Conservation (phyloP, 2,888 invertebrate genomes). For the Anagyrus pseudococci region DNA sequence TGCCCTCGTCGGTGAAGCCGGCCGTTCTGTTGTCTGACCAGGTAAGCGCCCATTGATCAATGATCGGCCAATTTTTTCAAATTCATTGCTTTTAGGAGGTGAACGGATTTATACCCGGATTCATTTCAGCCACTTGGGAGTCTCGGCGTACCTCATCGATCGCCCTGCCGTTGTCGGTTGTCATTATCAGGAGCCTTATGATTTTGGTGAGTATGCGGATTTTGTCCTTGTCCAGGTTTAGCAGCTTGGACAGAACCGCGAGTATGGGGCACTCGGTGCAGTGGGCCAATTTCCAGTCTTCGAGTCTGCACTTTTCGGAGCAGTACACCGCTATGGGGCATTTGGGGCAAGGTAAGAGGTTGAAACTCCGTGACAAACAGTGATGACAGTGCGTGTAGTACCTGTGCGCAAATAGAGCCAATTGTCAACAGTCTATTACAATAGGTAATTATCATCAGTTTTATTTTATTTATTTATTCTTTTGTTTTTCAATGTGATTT, state of each 20-base stretch:
- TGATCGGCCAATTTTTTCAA: too few species aligned
- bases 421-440: background rate
- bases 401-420: slow-evolving; percentile 40
- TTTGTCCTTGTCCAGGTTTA: slow-evolving; percentile 56
- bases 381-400: slow-evolving; percentile 59
- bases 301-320: slow-evolving; percentile 52
- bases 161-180: slow-evolving; percentile 51
- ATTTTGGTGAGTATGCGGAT: slow-evolving; percentile 57
- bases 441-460: background rate
- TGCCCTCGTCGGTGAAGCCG: slow-evolving; percentile 55
- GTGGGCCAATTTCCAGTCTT: slow-evolving; percentile 53
- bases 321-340: slow-evolving; percentile 58
- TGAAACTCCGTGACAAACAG: slow-evolving; percentile 53
- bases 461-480: too few species aligned
- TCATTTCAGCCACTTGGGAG: slow-evolving; percentile 51
- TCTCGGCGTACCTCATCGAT: slow-evolving; percentile 52
- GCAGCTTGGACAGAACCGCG: slow-evolving; percentile 49
- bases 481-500: background rate
- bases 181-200: slow-evolving; percentile 52
- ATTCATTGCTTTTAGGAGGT: too few species aligned
- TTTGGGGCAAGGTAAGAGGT: slow-evolving; percentile 54
- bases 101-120: slow-evolving; percentile 49
- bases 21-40: slow-evolving; percentile 55
- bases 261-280: slow-evolving; percentile 53
- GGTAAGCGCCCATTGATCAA: background rate